These are phyloP conservation scores for Eulemur mongoz DNA, from an alignment of 2,797 vertebrate species.

Conservation along the genomic window DNA sequence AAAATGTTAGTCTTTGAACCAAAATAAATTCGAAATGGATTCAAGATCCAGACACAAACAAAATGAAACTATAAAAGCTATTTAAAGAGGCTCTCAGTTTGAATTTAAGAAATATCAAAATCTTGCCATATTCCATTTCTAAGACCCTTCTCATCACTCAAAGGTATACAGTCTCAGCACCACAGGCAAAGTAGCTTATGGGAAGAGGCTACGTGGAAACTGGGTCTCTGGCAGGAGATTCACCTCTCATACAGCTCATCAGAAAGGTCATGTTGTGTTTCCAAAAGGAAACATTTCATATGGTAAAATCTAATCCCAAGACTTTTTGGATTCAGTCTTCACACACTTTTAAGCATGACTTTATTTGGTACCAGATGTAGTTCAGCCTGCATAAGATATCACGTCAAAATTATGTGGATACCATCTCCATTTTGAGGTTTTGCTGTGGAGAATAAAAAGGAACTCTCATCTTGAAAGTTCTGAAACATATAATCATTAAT, in stretches of 20 bases:
- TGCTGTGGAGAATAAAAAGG: too few relatives aligned
- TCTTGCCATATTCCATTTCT: not conserved
- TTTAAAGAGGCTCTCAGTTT: not conserved
- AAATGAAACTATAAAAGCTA: not conserved
- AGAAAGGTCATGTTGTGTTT: constrained; percentile 87
- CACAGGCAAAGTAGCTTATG: not conserved
- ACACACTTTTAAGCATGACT: constrained; percentile 83
- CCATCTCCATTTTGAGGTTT: constrained; percentile 91
- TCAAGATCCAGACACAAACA: constrained; percentile 15
- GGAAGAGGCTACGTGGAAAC: not conserved
- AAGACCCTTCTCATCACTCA: not conserved
- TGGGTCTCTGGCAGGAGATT: constrained; percentile 64
- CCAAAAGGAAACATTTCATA: constrained; percentile 91
- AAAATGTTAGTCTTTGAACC: not conserved
- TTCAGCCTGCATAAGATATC: constrained; percentile 75
- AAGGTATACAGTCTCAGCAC: not conserved
- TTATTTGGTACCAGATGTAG: constrained; percentile 78
- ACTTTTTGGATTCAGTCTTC: constrained; percentile 82
- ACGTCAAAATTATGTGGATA: constrained; percentile 90
- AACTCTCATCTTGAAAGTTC: too few relatives aligned
- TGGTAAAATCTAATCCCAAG: constrained; percentile 86
- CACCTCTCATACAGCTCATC: constrained; percentile 83
- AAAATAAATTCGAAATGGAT: not conserved
- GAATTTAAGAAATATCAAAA: not conserved
- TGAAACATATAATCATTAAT: constrained; percentile 92